Base-by-base conservation (phyloP, 2,888 invertebrate species). In the Hypolimnas misippus region DNA sequence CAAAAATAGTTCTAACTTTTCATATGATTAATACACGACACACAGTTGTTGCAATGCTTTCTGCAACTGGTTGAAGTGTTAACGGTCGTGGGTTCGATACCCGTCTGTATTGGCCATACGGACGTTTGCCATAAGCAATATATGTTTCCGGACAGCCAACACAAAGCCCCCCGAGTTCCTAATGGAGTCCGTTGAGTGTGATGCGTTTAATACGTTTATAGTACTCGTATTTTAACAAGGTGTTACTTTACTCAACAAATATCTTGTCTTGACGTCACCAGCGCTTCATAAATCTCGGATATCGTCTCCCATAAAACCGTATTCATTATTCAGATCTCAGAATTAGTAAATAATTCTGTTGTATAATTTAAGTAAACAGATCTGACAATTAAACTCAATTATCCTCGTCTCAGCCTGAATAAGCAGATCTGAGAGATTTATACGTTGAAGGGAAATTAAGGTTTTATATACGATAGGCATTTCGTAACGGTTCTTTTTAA, bases 311-410 rank as follows among this genome's bases (percentile, higher is more conserved):
- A 35, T 14, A 54, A 12, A 44, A 40, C n/a, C 38, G 44, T 44
- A 58, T 62, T 65, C 58, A 65, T 62, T 63, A 63, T 66, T 63
- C 59, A 66, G 54, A 57, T 53, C 60, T 49, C 8, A 57, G 57
- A 16, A 66, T 66, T 66, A 61, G 63, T 63, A 66, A 66, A 64
- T 66, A 66, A 64, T 58, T 66, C 55, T 38, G 56, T 53, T 64
- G 64, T 64, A 64, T 65, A 67, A 67, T 67, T 67, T 59, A 59
- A 25, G 59, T 57, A 67, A 67, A 62, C 65, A 67, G 65, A 59
- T 61, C 66, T 62, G 67, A 67, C 64, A 67, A 65, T 67, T 67
- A 65, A 61, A 67, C 62, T 67, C 67, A 67, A 65, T 67, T 65
- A 64, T 64, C 52, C 59, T 16, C 67, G 53, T 59, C 58, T 35